Evolutionary conservation across 2,113 vertebrate genomes (phyloP).

Genomic region (Mus spicilegus): DNA sequence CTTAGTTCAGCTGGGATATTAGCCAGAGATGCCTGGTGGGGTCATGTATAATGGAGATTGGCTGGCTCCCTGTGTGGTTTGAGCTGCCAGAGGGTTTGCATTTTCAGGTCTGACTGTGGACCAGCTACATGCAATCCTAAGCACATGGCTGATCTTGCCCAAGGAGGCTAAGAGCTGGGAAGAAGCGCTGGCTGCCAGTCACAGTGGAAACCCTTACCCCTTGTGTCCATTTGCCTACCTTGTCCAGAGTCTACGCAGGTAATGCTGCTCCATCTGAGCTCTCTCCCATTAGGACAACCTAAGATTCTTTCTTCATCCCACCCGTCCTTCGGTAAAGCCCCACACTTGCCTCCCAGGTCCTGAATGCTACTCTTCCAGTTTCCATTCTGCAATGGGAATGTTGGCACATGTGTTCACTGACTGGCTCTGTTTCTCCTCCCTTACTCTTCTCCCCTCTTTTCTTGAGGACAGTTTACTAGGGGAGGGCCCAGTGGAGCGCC

Average conservation of each 20-base stretch:
- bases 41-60: neutral
- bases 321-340: neutral
- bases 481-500: conserved; percentile 71
- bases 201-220: conserved; percentile 83
- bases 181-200: conserved; percentile 82
- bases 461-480: conserved; percentile 77
- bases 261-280: neutral
- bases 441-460: neutral
- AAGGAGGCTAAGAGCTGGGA: conserved; percentile 83
- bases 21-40: neutral
- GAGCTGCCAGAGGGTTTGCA: neutral
- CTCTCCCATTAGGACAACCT: neutral
- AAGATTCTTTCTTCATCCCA: neutral
- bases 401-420: neutral
- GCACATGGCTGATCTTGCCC: conserved; percentile 85
- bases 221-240: conserved; percentile 90
- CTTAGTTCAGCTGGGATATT: neutral
- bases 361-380: neutral
- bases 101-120: conserved; percentile 89
- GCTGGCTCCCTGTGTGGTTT: neutral
- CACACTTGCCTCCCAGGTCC: neutral
- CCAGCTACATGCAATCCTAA: conserved; percentile 89
- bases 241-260: conserved; percentile 89
- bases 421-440: neutral
- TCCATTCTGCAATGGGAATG: neutral